These are phyloP conservation scores for Rutilus rutilus DNA, from an alignment of 2,113 vertebrate species.

Conservation along the genomic window DNA sequence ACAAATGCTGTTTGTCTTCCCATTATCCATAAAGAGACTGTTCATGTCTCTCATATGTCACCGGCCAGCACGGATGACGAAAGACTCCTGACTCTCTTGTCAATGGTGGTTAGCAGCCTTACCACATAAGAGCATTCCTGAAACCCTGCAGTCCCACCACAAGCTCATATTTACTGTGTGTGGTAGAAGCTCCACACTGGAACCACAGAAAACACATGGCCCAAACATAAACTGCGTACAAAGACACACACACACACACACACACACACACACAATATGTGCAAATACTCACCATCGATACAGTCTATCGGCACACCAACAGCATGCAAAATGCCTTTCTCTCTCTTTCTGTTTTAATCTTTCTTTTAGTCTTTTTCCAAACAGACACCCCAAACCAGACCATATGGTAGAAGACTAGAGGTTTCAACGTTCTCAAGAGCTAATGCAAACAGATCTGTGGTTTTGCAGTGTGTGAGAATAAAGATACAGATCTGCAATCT, in stretches of 20 bases:
- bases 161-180: conserved; percentile 80
- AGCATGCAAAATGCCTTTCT: conserved; percentile 4
- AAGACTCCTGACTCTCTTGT: conserved; percentile 73
- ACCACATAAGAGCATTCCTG: conserved; percentile 79
- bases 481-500: conserved; percentile 8
- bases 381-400: conserved; percentile 45
- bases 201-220: conserved; percentile 72
- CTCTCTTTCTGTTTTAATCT: conserved; percentile 11
- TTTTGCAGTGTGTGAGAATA: conserved; percentile 19
- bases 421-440: conserved; percentile 28
- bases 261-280: conserved; percentile 31
- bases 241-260: conserved; percentile 30
- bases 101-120: conserved; percentile 74
- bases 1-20: not conserved
- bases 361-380: conserved; percentile 3
- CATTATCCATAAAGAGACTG: conserved; percentile 41
- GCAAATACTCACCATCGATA: conserved; percentile 21
- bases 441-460: conserved; percentile 48
- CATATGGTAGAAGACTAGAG: conserved; percentile 38
- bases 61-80: conserved; percentile 68
- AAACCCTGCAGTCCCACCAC: conserved; percentile 73
- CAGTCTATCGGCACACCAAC: conserved; percentile 6
- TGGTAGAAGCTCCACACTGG: conserved; percentile 72
- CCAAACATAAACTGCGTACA: conserved; percentile 46
- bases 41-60: conserved; percentile 69